Percentiles rank a stretch among this genome's conserved stretches.
Conservation (phyloP, 2,888 invertebrate species). For the Cheiracanthium punctorium region DNA sequence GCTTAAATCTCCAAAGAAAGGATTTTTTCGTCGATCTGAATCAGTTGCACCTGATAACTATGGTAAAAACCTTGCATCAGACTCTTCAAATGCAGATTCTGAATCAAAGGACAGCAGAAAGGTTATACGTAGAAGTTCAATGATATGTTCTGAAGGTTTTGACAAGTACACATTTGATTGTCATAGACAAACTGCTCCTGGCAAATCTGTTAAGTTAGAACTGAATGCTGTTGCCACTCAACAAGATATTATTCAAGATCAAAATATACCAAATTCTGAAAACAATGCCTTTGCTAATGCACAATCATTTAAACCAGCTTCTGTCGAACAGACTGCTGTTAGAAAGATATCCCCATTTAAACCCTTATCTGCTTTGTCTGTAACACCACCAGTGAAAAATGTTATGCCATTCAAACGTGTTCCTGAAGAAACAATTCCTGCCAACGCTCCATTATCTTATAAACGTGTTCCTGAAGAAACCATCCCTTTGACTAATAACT, state of each 20-base stretch:
- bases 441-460: background rate
- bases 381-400: background rate
- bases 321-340: background rate
- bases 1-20: conserved; percentile 26
- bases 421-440: conserved; percentile 4
- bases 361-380: background rate
- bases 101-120: conserved; percentile 21
- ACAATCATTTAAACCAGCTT: background rate
- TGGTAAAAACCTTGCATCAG: conserved; percentile 7
- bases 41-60: conserved; percentile 40
- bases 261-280: background rate
- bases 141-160: conserved; percentile 69
- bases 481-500: background rate
- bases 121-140: conserved; percentile 63
- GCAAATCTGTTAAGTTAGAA: conserved; percentile 10
- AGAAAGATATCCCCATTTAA: background rate
- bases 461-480: background rate
- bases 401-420: background rate
- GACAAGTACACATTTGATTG: conserved; percentile 72
- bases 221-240: background rate
- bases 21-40: conserved; percentile 49
- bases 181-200: conserved; percentile 55
- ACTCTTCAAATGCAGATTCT: conserved; percentile 13
- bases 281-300: background rate
- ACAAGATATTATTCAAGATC: background rate